Base-by-base conservation (phyloP, 2,113 vertebrate species). In the Salvator merianae region DNA sequence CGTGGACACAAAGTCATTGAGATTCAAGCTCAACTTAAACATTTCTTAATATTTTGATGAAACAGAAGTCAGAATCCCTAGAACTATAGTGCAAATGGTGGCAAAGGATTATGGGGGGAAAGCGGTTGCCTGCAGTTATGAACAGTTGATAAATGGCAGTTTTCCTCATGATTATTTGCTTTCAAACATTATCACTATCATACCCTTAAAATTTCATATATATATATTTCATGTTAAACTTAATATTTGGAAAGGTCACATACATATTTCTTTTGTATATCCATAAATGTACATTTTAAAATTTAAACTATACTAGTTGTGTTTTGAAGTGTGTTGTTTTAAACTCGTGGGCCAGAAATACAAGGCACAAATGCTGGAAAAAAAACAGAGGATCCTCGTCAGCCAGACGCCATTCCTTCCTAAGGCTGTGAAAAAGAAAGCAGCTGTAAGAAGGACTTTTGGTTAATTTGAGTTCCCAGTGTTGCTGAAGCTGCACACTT, bases 391-490 rank as follows among this genome's bases (percentile, higher is more conserved):
- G 2, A 7, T 6, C 12, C 40, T 34, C 36, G 30, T 55, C 28
- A 68, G 73, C 14, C 43, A 53, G 28, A 55, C 28, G 18, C 28
- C 34, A 59, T 36, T 38, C 26, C 28, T 40, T 68, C 30, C 73
- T 43, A 77, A 77, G 55, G 40, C 30, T 53, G 24, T 70, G 34
- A 77, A 84, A 91, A 36, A 78, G 30, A 34, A 82, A 76, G 34
- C 47, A 20, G 66, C 85, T 85, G 78, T 78, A 55, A 83, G 77
- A 89, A 32, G 5, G 6, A 6, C 30, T 36, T 81, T 77, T 40
- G 66, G 38, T 81, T 89, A 75, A 43, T 85, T 85, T 76, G 85
- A 16, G 66, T 40, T 55, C 22, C 43, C n/a, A 84, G 22, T 13
- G 68, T 69, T 50, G 79, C 28, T 76, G 81, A 70, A n/a, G 75